Base-by-base conservation (phyloP, 2,113 vertebrate species). In the Dendrocopos noguchii region DNA sequence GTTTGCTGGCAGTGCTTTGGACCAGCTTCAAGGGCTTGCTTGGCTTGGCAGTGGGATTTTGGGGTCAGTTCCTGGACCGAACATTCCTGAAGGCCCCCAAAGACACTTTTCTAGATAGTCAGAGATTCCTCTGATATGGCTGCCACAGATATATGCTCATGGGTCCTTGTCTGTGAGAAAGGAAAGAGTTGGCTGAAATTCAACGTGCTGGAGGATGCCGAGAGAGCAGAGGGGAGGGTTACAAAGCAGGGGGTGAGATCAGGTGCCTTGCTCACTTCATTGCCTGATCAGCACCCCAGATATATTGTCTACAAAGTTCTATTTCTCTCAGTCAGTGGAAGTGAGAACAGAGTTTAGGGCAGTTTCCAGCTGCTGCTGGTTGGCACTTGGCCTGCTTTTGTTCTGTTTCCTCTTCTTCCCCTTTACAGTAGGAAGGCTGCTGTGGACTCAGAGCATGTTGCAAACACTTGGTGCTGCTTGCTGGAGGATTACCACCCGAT, bases 401-500 rank as follows among this genome's bases (percentile, higher is more conserved):
- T 78, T 74, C 14, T 39, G 0, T 71, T 93, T 90, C 60, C 84
- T 47, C 22, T 87, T 86, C 73, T 85, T 56, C 15, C 6, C 24
- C 34, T 80, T 75, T n/a, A 7, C 12, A 57, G 61, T 11, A 89
- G 50, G 44, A 83, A 19, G 50, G 59, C 12, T 87, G 39, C 61
- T 86, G 33, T 34, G 50, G 36, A 29, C 61, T 90, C 21, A 29
- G 36, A 64, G n/a, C 57, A 31, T 33, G 61, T n/a, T 75, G 52
- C 60, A 78, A 75, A 77, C 75, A 64, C 84, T 89, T 77, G 47
- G 29, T 87, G 75, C 60, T 67, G 68, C 92, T 83, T 67, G 87
- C 2, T 84, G 63, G 34, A 93, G 91, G 86, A 94, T 95, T 96
- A 90, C 84, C 88, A 84, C 88, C 78, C 0, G 21, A 80, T 93